Base-by-base conservation (phyloP, 2,113 vertebrate species). In the Macroglossus sobrinus region DNA sequence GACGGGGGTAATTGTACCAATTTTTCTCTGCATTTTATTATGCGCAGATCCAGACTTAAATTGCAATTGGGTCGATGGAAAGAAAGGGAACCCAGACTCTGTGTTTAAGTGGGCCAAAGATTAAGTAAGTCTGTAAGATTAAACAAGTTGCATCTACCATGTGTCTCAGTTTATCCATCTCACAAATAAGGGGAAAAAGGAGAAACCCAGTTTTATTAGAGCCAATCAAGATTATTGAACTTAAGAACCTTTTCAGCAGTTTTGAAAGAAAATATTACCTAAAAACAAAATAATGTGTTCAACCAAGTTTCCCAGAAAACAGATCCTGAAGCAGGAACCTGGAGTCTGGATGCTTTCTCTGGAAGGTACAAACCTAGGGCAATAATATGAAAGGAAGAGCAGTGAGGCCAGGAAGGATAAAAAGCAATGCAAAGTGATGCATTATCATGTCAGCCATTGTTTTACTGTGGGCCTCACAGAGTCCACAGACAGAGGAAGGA, bases 1-100 rank as follows among this genome's bases (percentile, higher is more conserved):
- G n/a, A 95, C 74, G 92, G 63, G 84, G 81, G 89, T 89, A 95
- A 90, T 89, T 89, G n/a, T 79, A 63, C 53, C 43, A 96, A 75
- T 96, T 93, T 79, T 86, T 93, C 79, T 38, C 78, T 64, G 64
- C 2, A 76, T 19, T 93, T 85, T 84, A 74, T 84, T 84, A 57
- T 79, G 57, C 66, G 16, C 61, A 45, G 55, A 50, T 38, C 9
- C 33, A 89, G 40, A 86, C 75, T 88, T 91, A 57, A 72, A 33
- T 69, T 74, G 30, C 40, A 50, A 35, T 26, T 68, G 26, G 28
- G 47, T 47, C 57, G 38, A 15, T 21, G 33, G 53, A 26, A 94
- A 95, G 72, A 68, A 6, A 61, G 71, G 53, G 85, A 94, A 82
- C 18, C 50, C 53, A 18, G 66, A 87, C 66, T 61, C 74, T 85